Conservation (phyloP, 1,140 invertebrate species). For the Bombus huntii region DNA sequence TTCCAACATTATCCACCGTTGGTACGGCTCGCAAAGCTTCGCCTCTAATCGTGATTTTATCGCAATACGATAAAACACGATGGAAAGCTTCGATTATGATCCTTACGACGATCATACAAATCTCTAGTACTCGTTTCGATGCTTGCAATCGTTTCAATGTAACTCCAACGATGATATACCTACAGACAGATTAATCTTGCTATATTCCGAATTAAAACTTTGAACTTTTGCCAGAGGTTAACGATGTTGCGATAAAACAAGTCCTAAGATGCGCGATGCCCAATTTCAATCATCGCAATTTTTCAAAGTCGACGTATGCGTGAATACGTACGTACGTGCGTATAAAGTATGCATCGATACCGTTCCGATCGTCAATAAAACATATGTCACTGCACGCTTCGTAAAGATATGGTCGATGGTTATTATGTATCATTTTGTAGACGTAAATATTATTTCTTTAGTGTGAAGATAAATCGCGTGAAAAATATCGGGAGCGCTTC, state of each 20-base stretch:
- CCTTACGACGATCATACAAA: background rate
- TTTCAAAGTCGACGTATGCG: background rate
- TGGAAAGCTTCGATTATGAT: too few relatives aligned
- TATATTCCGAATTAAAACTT: background rate
- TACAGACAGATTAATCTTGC: background rate
- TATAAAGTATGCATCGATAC: background rate
- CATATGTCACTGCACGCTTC: constrained; percentile 16
- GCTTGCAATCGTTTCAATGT: background rate
- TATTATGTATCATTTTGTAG: background rate
- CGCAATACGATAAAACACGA: background rate
- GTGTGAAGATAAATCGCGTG: constrained; percentile 29
- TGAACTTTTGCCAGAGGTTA: background rate
- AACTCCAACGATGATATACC: too few relatives aligned
- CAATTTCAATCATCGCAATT: background rate
- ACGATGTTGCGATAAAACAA: accelerated
- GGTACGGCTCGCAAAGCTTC: background rate
- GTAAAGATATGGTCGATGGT: background rate
- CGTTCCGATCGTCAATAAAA: background rate
- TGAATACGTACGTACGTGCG: background rate
- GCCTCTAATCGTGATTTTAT: background rate
- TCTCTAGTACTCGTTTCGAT: background rate
- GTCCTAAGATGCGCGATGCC: accelerated
- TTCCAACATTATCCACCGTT: too few relatives aligned
- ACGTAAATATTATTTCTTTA: constrained; percentile 51
- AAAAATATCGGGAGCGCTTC: background rate